These are phyloP conservation scores for Odontophorus gujanensis DNA, from an alignment of 2,113 vertebrate species.

Conservation along the genomic window DNA sequence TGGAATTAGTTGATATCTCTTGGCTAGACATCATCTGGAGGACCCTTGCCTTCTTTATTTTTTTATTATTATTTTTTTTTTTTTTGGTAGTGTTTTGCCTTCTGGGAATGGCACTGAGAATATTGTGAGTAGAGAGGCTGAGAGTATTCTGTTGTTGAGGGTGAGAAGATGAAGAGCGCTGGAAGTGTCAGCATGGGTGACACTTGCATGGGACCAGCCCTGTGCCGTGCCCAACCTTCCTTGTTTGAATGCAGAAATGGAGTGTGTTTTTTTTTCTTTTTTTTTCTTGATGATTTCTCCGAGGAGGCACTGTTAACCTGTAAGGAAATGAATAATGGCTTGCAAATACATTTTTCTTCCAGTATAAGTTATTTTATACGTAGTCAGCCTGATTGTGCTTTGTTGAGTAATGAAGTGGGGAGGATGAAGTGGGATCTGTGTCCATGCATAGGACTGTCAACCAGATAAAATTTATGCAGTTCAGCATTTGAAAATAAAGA, in stretches of 20 bases:
- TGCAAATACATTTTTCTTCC: neutral
- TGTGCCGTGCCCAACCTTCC: neutral
- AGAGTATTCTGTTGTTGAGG: neutral
- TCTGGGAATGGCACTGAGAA: neutral
- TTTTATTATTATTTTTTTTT: neutral
- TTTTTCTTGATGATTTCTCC: neutral
- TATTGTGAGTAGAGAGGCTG: neutral
- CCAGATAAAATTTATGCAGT: neutral
- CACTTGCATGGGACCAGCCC: accelerated
- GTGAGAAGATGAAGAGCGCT: neutral
- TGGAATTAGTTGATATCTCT: neutral
- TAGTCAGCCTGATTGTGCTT: neutral
- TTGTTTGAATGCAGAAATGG: neutral
- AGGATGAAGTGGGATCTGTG: neutral
- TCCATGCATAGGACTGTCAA: neutral
- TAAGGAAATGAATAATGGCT: neutral
- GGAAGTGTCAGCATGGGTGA: neutral
- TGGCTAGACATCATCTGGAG: neutral
- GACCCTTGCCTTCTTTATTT: neutral
- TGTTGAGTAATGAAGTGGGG: neutral
- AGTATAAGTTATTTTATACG: neutral
- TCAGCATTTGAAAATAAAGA: constrained; percentile 47
- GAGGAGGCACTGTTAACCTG: neutral
- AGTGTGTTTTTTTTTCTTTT: neutral
- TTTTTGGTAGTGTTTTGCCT: neutral